Evolutionary conservation across 2,113 vertebrate genomes (phyloP).

Genomic region (Centropus bengalensis): DNA sequence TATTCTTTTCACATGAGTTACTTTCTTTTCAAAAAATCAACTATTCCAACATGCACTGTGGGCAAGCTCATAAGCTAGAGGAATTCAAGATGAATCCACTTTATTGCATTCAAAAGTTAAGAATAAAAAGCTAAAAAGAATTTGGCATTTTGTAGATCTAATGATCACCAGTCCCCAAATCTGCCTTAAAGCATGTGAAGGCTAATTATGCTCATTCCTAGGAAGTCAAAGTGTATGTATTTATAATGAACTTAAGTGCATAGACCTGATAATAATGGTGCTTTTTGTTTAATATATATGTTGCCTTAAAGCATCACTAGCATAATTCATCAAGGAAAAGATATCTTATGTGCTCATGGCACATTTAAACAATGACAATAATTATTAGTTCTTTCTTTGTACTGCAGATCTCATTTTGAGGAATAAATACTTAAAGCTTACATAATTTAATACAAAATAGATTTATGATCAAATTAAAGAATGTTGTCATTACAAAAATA

Average conservation of each 20-base stretch:
- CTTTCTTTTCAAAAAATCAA: not conserved
- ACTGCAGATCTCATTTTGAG: slow-evolving; percentile 4
- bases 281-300: not conserved
- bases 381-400: not conserved
- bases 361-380: not conserved
- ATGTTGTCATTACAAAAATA: not conserved
- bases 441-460: not conserved
- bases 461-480: not conserved
- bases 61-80: not conserved
- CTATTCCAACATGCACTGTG: not conserved
- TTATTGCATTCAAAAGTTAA: not conserved
- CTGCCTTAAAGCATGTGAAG: not conserved
- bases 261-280: not conserved
- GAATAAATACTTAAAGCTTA: not conserved
- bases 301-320: not conserved
- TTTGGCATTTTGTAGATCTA: not conserved
- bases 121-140: not conserved
- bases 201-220: not conserved
- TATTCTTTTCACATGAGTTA: not conserved
- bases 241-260: not conserved
- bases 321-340: not conserved
- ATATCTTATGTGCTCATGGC: not conserved
- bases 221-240: not conserved
- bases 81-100: not conserved
- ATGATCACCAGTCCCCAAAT: not conserved